Evolutionary conservation across 2,888 invertebrate species (phyloP).

Genomic region (Cetonia aurata): DNA sequence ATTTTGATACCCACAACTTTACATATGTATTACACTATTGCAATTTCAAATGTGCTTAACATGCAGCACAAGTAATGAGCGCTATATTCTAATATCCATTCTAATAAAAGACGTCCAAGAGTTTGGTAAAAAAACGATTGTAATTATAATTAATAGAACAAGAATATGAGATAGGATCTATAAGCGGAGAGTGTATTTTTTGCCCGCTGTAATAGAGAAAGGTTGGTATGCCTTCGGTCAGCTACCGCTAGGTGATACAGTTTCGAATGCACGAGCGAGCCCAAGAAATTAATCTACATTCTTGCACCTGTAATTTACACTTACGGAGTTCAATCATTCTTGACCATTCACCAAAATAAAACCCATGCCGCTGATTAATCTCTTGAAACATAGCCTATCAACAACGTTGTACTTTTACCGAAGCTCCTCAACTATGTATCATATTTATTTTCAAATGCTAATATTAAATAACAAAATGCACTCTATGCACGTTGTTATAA

Average conservation of each 20-base stretch:
- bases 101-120: slow-evolving; percentile 45
- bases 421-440: not conserved
- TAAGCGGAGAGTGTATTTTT: slow-evolving; percentile 55
- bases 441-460: too few species aligned
- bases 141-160: slow-evolving; percentile 50
- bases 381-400: not conserved
- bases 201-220: slow-evolving; percentile 58
- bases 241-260: slow-evolving; percentile 60
- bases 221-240: slow-evolving; percentile 57
- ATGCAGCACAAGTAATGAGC: slow-evolving; percentile 41
- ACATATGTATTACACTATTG: slow-evolving; percentile 7
- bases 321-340: slow-evolving; percentile 54
- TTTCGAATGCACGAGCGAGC: slow-evolving; percentile 55
- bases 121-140: slow-evolving; percentile 46
- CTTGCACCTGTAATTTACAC: slow-evolving; percentile 61
- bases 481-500: too few species aligned
- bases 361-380: slow-evolving; percentile 7
- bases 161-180: slow-evolving; percentile 50
- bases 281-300: slow-evolving; percentile 59
- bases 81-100: slow-evolving; percentile 46
- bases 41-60: slow-evolving; percentile 32
- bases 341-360: slow-evolving; percentile 39
- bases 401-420: not conserved
- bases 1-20: slow-evolving; percentile 7
- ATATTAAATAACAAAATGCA: too few species aligned